These are phyloP conservation scores for Sterrhoptilus dennistouni DNA, from an alignment of 2,113 vertebrate species.

Conservation along the genomic window DNA sequence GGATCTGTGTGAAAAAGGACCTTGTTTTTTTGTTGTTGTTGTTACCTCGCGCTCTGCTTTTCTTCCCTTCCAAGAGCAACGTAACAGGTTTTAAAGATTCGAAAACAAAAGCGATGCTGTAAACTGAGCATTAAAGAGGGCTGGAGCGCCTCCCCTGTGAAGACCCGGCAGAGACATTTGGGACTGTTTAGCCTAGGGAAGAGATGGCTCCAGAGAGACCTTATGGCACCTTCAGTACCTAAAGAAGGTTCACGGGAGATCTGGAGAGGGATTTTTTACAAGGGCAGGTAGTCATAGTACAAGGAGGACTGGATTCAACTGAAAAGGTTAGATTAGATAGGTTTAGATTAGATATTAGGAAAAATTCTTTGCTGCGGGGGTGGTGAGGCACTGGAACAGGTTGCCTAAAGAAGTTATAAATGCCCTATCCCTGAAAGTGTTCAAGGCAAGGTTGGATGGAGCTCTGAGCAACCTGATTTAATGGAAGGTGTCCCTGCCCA, in stretches of 20 bases:
- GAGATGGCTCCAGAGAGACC: background rate
- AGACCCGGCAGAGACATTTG: background rate
- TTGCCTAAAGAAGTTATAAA: background rate
- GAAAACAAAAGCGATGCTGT: background rate
- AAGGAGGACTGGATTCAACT: background rate
- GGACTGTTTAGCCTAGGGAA: background rate
- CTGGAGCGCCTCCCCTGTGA: background rate
- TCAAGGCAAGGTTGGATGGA: background rate
- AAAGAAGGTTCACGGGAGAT: background rate
- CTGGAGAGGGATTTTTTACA: background rate
- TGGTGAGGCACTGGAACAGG: background rate
- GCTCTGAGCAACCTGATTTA: background rate
- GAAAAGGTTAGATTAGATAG: background rate
- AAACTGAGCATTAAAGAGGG: background rate
- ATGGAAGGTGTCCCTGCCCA: background rate
- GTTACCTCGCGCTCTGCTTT: rapidly evolving
- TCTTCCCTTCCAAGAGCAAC: background rate
- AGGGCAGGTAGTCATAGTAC: too few relatives aligned
- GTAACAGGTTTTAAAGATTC: background rate
- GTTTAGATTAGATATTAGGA: background rate
- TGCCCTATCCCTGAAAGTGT: background rate
- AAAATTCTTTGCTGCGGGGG: background rate
- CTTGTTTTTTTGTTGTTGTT: background rate
- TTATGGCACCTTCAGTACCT: background rate
- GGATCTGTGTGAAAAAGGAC: too few relatives aligned